A percentile compares a stretch with the other conserved stretches of the same genome.
phyloP scores from a whole-genome alignment of 2,113 vertebrate genomes.

The Lepus timidus region DNA sequence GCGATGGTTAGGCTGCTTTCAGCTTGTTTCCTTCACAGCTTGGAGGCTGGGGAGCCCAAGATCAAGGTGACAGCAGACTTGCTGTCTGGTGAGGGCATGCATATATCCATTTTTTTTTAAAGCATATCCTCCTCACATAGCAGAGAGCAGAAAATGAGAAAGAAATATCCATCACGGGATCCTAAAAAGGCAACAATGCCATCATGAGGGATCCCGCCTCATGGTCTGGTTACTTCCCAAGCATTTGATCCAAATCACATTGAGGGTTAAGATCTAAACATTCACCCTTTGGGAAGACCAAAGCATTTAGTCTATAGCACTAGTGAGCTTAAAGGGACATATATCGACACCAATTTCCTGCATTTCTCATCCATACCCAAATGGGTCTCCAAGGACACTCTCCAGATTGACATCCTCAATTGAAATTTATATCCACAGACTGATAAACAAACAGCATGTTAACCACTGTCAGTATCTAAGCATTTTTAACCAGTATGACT shows the following conservation, averaged over 20 bases:
- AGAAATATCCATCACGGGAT: not conserved
- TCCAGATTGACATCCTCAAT: not conserved
- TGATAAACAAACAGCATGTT: not conserved
- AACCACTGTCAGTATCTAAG: not conserved
- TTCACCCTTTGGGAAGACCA: not conserved
- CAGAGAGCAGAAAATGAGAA: not conserved
- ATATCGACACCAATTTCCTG: not conserved
- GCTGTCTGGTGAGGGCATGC: not conserved
- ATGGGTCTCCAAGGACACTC: not conserved
- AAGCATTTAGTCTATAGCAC: not conserved
- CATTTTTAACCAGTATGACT: not conserved
- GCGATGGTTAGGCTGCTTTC: not conserved
- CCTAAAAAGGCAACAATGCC: not conserved
- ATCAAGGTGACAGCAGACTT: not conserved
- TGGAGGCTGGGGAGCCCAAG: not conserved
- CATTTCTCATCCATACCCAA: not conserved
- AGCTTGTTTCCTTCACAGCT: not conserved
- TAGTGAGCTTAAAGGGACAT: not conserved
- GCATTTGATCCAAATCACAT: not conserved
- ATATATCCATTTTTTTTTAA: not conserved
- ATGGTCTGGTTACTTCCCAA: not conserved
- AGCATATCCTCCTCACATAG: not conserved
- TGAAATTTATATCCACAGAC: not conserved
- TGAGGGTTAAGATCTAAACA: not conserved
- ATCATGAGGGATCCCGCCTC: not conserved